Conservation (phyloP, 2,797 vertebrate genomes). For the Neosilurus hyrtlii region DNA sequence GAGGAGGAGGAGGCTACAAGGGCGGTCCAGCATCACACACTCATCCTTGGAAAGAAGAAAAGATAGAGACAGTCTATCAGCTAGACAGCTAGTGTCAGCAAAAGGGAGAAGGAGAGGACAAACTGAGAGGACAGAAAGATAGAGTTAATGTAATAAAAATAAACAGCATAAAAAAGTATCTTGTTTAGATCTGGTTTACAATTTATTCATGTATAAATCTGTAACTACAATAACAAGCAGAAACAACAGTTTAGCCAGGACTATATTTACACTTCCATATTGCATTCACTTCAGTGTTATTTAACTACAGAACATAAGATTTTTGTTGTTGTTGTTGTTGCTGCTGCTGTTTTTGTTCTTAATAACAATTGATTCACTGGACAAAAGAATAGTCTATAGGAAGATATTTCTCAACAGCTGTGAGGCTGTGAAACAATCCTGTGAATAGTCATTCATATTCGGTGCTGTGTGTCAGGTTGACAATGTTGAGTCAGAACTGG, state of each 20-base stretch:
- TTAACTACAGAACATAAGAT: neutral
- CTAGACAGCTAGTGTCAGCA: neutral
- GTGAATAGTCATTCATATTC: constrained; percentile 1
- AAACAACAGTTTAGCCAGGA: neutral
- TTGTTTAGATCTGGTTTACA: neutral
- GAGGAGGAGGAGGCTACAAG: neutral
- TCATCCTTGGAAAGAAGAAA: constrained; percentile 5
- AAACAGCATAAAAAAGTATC: neutral
- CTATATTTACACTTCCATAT: neutral
- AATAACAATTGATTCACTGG: neutral
- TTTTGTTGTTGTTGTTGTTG: neutral
- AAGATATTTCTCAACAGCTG: neutral
- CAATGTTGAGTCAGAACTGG: neutral
- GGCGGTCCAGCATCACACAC: constrained; percentile 5
- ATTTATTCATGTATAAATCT: neutral
- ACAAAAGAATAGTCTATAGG: neutral
- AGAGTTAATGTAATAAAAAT: neutral
- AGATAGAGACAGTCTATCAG: constrained; percentile 18
- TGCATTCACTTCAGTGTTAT: neutral
- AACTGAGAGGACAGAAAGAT: neutral
- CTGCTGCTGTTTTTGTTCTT: neutral
- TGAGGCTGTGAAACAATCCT: neutral
- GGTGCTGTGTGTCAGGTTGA: neutral
- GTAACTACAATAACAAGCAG: neutral
- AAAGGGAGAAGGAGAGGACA: neutral